Evolutionary conservation across 2,888 invertebrate species (phyloP).

Genomic region (Chaitophorus viminalis): DNA sequence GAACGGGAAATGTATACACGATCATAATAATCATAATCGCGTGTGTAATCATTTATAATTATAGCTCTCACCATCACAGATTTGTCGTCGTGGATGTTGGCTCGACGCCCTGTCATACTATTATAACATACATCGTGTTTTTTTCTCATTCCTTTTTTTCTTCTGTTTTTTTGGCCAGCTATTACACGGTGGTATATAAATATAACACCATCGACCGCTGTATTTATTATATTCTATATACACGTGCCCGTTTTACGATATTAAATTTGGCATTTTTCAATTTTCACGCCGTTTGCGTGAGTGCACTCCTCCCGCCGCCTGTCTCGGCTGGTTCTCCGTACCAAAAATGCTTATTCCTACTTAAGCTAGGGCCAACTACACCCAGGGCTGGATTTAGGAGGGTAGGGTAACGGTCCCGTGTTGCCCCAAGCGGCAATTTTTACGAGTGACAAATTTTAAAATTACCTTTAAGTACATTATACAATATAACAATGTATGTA

Average conservation of each 20-base stretch:
- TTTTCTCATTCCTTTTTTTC: conserved; percentile 2
- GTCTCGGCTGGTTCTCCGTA: neutral
- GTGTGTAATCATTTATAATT: conserved; percentile 57
- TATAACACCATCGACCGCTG: neutral
- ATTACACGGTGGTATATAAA: conserved; percentile 36
- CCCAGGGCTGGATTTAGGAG: too few species aligned
- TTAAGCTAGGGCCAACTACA: too few species aligned
- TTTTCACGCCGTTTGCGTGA: neutral
- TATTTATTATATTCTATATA: neutral
- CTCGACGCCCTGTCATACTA: conserved; percentile 18
- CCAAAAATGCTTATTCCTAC: neutral
- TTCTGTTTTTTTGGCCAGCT: conserved; percentile 1
- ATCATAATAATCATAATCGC: conserved; percentile 51
- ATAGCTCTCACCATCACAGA: conserved; percentile 45
- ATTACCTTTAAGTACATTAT: too few species aligned
- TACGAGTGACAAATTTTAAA: too few species aligned
- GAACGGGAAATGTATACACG: conserved; percentile 30
- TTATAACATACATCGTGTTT: neutral
- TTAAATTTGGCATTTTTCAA: neutral
- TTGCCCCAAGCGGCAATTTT: too few species aligned
- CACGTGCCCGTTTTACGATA: neutral
- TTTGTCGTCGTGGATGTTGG: conserved; percentile 50
- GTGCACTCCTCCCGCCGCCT: neutral
- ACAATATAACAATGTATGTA: too few species aligned
- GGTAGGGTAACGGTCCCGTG: too few species aligned